Evolutionary conservation across 2,113 vertebrate genomes (phyloP).

Genomic region (Calyptommatus sinebrachiatus): DNA sequence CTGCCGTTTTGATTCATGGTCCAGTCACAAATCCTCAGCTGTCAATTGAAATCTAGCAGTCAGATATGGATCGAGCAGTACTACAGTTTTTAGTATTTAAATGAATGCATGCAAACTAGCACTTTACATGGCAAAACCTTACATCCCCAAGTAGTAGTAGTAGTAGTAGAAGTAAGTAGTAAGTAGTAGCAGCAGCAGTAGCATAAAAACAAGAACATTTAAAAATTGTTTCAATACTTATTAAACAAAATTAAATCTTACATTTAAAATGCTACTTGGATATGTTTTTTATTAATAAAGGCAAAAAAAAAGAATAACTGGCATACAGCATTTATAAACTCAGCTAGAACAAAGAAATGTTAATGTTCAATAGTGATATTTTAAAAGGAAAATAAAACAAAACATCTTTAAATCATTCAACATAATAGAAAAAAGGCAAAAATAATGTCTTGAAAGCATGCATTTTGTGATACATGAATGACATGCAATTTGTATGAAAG

Average conservation of each 20-base stretch:
- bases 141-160: conserved; percentile 68
- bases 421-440: conserved; percentile 51
- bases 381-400: conserved; percentile 68
- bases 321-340: conserved; percentile 72
- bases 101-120: conserved; percentile 87
- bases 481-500: conserved; percentile 74
- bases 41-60: conserved; percentile 99
- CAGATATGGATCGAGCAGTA: conserved; percentile 98
- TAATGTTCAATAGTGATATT: conserved; percentile 75
- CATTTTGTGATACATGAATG: conserved; percentile 68
- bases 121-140: conserved; percentile 76
- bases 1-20: conserved; percentile 99
- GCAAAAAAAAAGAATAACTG: conserved; percentile 68
- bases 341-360: conserved; percentile 76
- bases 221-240: conserved; percentile 64
- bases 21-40: conserved; percentile 99
- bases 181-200: conserved; percentile 54
- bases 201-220: conserved; percentile 53
- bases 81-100: conserved; percentile 91
- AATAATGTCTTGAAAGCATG: conserved; percentile 70
- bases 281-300: conserved; percentile 71
- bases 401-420: conserved; percentile 57
- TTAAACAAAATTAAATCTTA: conserved; percentile 68
- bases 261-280: conserved; percentile 62
- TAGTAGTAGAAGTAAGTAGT: conserved; percentile 54